A percentile compares a stretch with the other conserved stretches of the same genome.
phyloP scores from a whole-genome alignment of 2,797 vertebrate genomes.

The Odontamblyopus lacepedii region DNA sequence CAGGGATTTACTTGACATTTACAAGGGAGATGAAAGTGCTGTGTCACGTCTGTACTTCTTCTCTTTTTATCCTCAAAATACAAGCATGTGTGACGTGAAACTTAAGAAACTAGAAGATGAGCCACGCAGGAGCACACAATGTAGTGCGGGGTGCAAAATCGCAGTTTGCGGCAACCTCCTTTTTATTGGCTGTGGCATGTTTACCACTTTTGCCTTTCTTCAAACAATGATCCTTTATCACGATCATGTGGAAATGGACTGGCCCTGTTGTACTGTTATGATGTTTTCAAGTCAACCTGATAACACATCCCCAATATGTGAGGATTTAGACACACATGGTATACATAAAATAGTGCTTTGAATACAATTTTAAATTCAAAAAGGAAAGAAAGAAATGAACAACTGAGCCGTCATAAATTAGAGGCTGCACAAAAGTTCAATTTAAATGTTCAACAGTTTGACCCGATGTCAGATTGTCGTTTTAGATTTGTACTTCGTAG shows the following conservation, averaged over 20 bases:
- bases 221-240: slow-evolving; percentile 52
- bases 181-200: slow-evolving; percentile 53
- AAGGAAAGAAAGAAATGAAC: slow-evolving; percentile 29
- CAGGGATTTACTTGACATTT: neutral
- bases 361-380: slow-evolving; percentile 36
- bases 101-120: slow-evolving; percentile 23
- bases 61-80: slow-evolving; percentile 26
- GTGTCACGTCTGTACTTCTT: slow-evolving; percentile 25
- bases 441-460: neutral
- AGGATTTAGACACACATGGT: slow-evolving; percentile 43
- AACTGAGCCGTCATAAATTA: neutral
- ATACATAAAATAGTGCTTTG: slow-evolving; percentile 22
- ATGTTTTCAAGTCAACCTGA: slow-evolving; percentile 50
- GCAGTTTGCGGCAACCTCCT: slow-evolving; percentile 13
- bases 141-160: slow-evolving; percentile 27
- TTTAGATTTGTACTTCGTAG: too few relatives aligned
- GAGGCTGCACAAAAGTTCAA: neutral
- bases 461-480: neutral
- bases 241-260: slow-evolving; percentile 36
- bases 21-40: slow-evolving; percentile 13
- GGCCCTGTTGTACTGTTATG: slow-evolving; percentile 28
- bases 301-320: slow-evolving; percentile 53
- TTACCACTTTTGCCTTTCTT: slow-evolving; percentile 50
- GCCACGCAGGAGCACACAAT: slow-evolving; percentile 26
- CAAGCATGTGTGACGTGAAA: slow-evolving; percentile 38